Base-by-base conservation (phyloP, 2,888 invertebrate species). In the Epistrophe eligans region DNA sequence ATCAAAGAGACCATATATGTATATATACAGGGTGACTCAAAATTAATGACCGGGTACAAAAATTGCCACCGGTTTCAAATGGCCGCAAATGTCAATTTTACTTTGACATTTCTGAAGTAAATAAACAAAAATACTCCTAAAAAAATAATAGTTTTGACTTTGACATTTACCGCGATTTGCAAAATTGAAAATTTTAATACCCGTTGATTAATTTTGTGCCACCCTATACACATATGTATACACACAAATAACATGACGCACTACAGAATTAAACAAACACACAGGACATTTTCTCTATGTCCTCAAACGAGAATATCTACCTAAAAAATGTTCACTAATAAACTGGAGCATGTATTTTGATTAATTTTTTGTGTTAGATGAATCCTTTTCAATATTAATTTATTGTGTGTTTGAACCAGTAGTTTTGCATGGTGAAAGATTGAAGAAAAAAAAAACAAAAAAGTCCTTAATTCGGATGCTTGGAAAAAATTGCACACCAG, bases 251-350 rank as follows among this genome's bases (percentile, higher is more conserved):
- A 62, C 32, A 62, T 32, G 60, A 73, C 64, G 72, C 66, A 72
- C 40, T 62, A 40, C 19, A 84, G 71, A 71, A 71, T 62, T 79
- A 70, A 60, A 76, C 79, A 71, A 79, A 80, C 19, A 17, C 15
- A 60, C 70, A 83, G 40, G 55, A 64, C 35, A n/a, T 32, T 24
- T 24, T 24, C 1, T 57, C 50, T 24, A 0, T 55, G 38, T 40
- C 19, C 60, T 6, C 73, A 62, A 73, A 62, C n/a, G 13, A 45
- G 0, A n/a, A 35, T 13, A 10, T 0, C 2, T 43, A 19, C 38
- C n/a, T n/a, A 24, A 64, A 62, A 72, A 43, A 64, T 24, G 10
- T 32, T 57, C 28, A 45, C 52, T 70, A 71, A 76, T 76, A 70
- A 83, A 79, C 83, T 79, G 40, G 70, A 79, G 50, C 79, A 70